Percentiles rank a stretch among this genome's conserved stretches.
Conservation (phyloP, 2,888 invertebrate genomes). For the Neuroscelio doddi region DNA sequence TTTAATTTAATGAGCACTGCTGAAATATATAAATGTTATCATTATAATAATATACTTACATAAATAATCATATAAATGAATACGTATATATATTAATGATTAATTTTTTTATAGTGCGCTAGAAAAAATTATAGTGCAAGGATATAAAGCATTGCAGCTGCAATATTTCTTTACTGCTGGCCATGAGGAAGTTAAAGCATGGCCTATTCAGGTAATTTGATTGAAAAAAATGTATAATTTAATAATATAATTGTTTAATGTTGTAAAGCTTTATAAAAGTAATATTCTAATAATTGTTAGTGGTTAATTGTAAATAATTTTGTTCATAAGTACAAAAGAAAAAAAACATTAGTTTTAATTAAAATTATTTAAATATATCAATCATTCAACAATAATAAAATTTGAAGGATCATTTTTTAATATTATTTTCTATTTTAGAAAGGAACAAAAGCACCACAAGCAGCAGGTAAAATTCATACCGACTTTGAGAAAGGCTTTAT, state of each 20-base stretch:
- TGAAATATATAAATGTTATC: too few relatives aligned
- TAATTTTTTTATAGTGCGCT: constrained; percentile 79
- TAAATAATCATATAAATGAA: too few relatives aligned
- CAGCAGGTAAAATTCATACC: constrained; percentile 98
- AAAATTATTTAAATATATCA: too few relatives aligned
- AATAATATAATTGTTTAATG: too few relatives aligned
- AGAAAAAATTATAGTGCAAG: constrained; percentile 97
- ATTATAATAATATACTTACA: too few relatives aligned
- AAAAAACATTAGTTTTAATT: too few relatives aligned
- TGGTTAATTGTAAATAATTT: too few relatives aligned
- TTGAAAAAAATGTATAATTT: not conserved
- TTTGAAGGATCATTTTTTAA: too few relatives aligned
- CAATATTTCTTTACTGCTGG: constrained; percentile 99
- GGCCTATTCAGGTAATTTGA: constrained; percentile 93
- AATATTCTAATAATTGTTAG: too few relatives aligned
- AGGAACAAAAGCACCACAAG: constrained; percentile 98
- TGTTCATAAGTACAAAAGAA: too few relatives aligned
- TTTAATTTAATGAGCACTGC: too few relatives aligned
- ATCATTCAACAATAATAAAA: too few relatives aligned
- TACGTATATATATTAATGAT: not conserved
- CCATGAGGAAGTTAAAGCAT: constrained; percentile 98
- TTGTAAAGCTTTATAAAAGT: not conserved
- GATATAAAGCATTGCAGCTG: constrained; percentile 96
- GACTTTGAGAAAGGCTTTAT: constrained; percentile 99
- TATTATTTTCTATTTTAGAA: constrained; percentile 76